Evolutionary conservation across 1,140 invertebrate species (phyloP).

Genomic region (Vanessa tameamea): DNA sequence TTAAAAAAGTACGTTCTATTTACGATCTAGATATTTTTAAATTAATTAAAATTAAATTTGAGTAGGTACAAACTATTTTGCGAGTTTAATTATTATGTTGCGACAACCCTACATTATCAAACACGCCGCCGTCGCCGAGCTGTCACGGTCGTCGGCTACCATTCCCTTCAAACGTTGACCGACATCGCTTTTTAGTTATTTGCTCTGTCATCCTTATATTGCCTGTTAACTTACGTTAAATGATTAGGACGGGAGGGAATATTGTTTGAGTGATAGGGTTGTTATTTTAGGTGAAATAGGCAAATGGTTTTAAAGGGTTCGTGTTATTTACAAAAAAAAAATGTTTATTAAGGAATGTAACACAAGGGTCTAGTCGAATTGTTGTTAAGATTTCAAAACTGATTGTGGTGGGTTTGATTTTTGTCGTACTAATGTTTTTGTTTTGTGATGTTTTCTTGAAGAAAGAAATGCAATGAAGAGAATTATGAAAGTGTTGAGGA

Average conservation of each 20-base stretch:
- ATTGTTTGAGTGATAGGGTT: background rate
- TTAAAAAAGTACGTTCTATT: no score
- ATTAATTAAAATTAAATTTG: no score
- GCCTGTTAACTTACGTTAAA: conserved; percentile 24
- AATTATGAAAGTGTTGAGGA: no score
- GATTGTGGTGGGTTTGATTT: background rate
- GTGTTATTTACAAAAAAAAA: no score
- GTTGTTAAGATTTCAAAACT: background rate
- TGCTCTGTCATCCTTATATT: conserved; percentile 36
- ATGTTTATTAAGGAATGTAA: no score
- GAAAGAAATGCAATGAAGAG: no score
- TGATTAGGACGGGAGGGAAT: conserved; percentile 2
- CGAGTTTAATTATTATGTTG: background rate
- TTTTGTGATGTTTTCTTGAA: no score
- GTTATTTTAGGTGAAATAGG: background rate
- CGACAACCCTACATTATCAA: conserved; percentile 46
- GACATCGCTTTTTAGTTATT: conserved; percentile 37
- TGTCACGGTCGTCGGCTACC: conserved; percentile 46
- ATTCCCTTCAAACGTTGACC: conserved; percentile 22
- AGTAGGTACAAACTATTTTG: no score
- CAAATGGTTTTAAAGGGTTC: no score
- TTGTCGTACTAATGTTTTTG: no score
- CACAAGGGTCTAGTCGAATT: no score
- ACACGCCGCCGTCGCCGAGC: conserved; percentile 39
- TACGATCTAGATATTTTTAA: no score